Evolutionary conservation across 2,888 invertebrate species (phyloP), one percentile per base, ranked within the genome.

Genomic region (Stenoptilia bipunctidactyla): DNA sequence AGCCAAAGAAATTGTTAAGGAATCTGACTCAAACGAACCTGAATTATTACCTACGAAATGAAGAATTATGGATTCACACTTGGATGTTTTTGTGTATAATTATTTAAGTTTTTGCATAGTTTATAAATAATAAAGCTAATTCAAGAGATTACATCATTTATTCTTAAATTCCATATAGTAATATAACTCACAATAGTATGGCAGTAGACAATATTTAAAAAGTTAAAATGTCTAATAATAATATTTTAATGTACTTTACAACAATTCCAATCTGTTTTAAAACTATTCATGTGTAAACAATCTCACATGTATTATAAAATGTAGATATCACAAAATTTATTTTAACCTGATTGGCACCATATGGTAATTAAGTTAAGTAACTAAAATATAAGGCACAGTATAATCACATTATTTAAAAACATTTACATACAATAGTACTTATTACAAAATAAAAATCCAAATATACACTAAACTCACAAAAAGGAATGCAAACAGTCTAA

Each of bases 331-430:
- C 40, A 44, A 36, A 42, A 42, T 43, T 53, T 47, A 61, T 46
- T 51, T 53, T n/a, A n/a, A n/a, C n/a, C n/a, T 20, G 20, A 20
- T 20, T 20, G 20, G 20, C 20, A 20, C 20, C 20, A 20, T 20
- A 20, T 20, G 20, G 20, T 20, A 20, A 20, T 20, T 5, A 20
- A 20, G 20, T 20, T 20, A 47, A 45, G 46, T 47, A 45, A 40
- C 49, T 51, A 48, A 50, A 53, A 61, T 59, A 67, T 68, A 74
- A 74, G 75, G 75, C 74, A 76, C 74, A 62, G 53, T 61, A 57
- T 51, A 63, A 76, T 72, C 70, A 75, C 74, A 64, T 20, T n/a
- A n/a, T n/a, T 20, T 20, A 5, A 20, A 20, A 3, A 20, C 3
- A 20, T 20, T 20, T 20, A 20, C 20, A 20, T 20, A 20, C 8